Evolutionary conservation across 2,113 vertebrate genomes (phyloP).

Genomic region (Phodopus roborovskii): DNA sequence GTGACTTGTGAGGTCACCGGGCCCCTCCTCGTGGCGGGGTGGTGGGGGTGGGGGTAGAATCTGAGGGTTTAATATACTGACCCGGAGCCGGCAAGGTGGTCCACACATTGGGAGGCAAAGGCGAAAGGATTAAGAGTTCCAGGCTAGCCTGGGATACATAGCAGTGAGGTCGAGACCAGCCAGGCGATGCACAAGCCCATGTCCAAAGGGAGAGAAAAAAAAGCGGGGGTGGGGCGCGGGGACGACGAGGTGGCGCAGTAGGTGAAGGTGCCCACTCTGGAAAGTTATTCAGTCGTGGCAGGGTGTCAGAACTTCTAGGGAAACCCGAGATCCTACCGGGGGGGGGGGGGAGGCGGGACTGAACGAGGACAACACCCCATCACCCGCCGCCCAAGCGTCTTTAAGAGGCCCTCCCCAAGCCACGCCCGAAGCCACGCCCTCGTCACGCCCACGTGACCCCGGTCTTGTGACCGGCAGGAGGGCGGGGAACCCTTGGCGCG

Average conservation of each 20-base stretch:
- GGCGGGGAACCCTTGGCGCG: slow-evolving; percentile 56
- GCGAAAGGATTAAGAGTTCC: neutral
- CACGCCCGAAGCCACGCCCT: slow-evolving; percentile 14
- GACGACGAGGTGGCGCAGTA: too few relatives aligned
- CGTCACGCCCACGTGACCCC: slow-evolving; percentile 87
- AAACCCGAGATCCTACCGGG: neutral
- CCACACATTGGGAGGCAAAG: neutral
- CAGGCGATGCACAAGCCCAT: neutral
- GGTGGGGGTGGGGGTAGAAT: neutral
- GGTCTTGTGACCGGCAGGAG: slow-evolving; percentile 90
- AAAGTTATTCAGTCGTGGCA: neutral
- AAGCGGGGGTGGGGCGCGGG: rapidly evolving
- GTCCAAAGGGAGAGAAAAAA: neutral
- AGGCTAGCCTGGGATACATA: neutral
- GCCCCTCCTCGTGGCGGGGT: neutral
- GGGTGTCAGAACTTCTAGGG: neutral
- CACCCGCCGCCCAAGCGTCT: slow-evolving; percentile 26
- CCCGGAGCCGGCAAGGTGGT: neutral
- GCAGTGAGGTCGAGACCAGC: neutral
- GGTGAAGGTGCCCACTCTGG: too few relatives aligned
- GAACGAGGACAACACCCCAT: neutral
- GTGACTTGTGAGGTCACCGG: neutral
- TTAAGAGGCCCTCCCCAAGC: slow-evolving; percentile 58
- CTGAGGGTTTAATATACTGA: neutral
- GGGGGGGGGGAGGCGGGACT: rapidly evolving